phyloP scores from a whole-genome alignment of 2,113 vertebrate genomes.

The Turdus rufiventris region DNA sequence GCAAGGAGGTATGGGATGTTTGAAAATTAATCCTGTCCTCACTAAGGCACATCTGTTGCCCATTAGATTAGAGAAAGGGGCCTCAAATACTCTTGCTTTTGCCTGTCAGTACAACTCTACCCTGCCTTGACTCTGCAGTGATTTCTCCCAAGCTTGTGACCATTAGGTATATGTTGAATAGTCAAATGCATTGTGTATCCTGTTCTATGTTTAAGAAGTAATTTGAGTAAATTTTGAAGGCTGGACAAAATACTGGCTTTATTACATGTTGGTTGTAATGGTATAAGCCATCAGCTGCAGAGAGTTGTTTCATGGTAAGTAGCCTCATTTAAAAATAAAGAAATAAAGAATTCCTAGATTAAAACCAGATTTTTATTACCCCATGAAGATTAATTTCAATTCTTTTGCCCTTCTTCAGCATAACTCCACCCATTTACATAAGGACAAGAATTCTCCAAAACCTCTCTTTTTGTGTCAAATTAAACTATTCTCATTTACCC shows the following conservation, averaged over 20 bases:
- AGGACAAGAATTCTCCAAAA: background rate
- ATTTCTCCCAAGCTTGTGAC: background rate
- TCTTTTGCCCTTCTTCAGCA: background rate
- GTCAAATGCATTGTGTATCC: background rate
- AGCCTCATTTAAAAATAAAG: background rate
- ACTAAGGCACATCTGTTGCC: constrained; percentile 21
- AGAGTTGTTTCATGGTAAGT: background rate
- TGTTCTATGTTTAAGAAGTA: background rate
- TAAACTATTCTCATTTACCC: background rate
- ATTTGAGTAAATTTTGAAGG: background rate
- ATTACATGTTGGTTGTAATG: background rate
- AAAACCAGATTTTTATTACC: background rate
- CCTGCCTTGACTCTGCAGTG: background rate
- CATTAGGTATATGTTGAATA: background rate
- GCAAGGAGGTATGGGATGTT: background rate
- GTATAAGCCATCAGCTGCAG: background rate
- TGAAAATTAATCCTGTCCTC: background rate
- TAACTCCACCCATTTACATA: background rate
- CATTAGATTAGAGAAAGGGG: background rate
- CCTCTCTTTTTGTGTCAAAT: background rate
- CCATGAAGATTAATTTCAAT: background rate
- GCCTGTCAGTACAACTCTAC: background rate
- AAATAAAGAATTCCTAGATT: background rate
- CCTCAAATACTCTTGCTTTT: background rate
- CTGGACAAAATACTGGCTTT: constrained; percentile 4